Conservation (phyloP, 2,113 vertebrate genomes). For the Colistium nudipinnis region DNA sequence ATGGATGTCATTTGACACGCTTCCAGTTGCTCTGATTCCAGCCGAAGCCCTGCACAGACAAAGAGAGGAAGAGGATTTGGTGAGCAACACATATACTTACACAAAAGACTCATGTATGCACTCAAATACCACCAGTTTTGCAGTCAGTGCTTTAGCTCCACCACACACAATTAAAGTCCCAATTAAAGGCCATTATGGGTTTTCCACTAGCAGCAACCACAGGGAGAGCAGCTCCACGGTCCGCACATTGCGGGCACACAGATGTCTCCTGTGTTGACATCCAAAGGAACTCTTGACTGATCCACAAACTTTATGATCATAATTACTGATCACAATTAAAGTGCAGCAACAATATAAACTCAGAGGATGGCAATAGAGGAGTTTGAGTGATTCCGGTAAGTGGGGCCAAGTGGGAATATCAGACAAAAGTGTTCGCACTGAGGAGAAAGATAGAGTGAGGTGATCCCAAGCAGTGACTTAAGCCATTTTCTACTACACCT, state of each 20-base stretch:
- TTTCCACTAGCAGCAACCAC: conserved; percentile 75
- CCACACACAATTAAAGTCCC: conserved; percentile 81
- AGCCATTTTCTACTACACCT: neutral
- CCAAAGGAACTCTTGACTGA: conserved; percentile 75
- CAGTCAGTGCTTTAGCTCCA: conserved; percentile 77
- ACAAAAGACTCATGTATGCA: conserved; percentile 74
- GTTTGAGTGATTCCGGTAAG: conserved; percentile 67
- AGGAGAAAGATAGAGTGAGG: conserved; percentile 20
- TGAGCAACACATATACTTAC: conserved; percentile 71
- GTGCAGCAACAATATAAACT: conserved; percentile 71
- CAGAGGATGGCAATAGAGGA: conserved; percentile 66
- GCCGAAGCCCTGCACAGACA: conserved; percentile 33
- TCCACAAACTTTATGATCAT: conserved; percentile 78
- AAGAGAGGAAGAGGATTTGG: conserved; percentile 64
- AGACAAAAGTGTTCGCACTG: conserved; percentile 50
- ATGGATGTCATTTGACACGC: conserved; percentile 42
- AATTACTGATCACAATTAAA: conserved; percentile 80
- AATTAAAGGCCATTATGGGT: conserved; percentile 83
- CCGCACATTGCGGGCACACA: conserved; percentile 73
- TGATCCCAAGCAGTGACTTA: neutral
- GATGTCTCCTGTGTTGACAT: conserved; percentile 78
- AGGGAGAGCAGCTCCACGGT: conserved; percentile 67
- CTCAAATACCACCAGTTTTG: conserved; percentile 79
- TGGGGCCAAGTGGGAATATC: conserved; percentile 58
- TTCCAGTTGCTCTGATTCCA: conserved; percentile 24